phyloP scores from a whole-genome alignment of 2,113 vertebrate genomes.

The Ellobius talpinus region DNA sequence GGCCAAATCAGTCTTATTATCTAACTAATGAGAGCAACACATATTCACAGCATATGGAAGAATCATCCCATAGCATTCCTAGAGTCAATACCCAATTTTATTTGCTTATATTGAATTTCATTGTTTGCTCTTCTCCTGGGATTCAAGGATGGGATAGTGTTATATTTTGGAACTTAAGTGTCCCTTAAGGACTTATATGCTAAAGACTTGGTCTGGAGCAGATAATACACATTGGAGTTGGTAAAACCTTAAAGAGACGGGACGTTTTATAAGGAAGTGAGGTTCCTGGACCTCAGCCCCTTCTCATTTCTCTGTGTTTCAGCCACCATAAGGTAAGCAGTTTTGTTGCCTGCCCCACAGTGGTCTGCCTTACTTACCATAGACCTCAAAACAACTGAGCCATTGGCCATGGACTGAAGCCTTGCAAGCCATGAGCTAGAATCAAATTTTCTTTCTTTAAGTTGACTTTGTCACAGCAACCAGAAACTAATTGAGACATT shows the following conservation, averaged over 20 bases:
- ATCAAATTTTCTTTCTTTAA: background rate
- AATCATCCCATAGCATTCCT: no score
- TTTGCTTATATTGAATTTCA: conserved; percentile 24
- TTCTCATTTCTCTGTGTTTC: background rate
- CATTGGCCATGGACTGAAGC: background rate
- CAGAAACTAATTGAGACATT: background rate
- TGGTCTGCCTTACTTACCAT: background rate
- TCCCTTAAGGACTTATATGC: background rate
- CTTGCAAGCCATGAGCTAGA: background rate
- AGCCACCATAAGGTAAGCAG: background rate
- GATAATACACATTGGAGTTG: background rate
- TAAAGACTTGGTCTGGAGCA: background rate
- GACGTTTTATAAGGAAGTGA: background rate
- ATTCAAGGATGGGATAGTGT: background rate
- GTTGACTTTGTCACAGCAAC: background rate
- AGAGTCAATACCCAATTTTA: background rate
- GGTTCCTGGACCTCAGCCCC: background rate
- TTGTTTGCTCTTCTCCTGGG: background rate
- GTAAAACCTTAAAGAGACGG: no score
- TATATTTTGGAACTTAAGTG: background rate
- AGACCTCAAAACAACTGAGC: background rate
- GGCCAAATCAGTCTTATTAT: no score
- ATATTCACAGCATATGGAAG: no score
- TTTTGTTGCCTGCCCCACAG: background rate
- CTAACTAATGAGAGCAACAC: no score